phyloP scores from a whole-genome alignment of 2,888 invertebrate species.

The Platerodrilus igneus region DNA sequence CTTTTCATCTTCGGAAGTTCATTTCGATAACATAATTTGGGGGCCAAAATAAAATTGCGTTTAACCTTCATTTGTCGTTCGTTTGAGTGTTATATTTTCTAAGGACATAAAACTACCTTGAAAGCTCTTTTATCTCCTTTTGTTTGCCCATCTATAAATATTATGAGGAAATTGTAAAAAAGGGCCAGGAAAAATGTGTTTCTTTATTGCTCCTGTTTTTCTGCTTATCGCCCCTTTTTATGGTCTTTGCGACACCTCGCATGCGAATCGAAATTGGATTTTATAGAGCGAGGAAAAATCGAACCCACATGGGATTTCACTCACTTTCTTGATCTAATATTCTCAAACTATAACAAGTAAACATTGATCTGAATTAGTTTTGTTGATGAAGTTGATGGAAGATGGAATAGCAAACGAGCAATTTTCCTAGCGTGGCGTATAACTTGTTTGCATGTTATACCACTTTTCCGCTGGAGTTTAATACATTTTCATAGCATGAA shows the following conservation, averaged over 20 bases:
- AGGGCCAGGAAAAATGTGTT: constrained; percentile 10
- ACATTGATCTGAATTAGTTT: too few relatives aligned
- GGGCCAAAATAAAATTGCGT: constrained; percentile 20
- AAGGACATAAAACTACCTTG: constrained; percentile 22
- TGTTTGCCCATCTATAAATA: constrained; percentile 12
- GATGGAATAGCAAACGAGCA: too few relatives aligned
- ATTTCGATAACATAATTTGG: too few relatives aligned
- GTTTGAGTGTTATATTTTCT: constrained; percentile 15
- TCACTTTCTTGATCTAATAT: too few relatives aligned
- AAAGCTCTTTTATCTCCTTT: constrained; percentile 14
- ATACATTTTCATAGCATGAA: too few relatives aligned
- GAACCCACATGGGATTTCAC: too few relatives aligned
- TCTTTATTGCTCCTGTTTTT: constrained; percentile 12
- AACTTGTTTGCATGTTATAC: too few relatives aligned
- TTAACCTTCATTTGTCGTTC: constrained; percentile 13
- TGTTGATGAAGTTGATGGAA: too few relatives aligned
- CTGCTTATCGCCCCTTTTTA: constrained; percentile 12
- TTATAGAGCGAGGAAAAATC: constrained; percentile 8
- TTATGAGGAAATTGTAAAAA: constrained; percentile 13
- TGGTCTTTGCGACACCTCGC: constrained; percentile 11
- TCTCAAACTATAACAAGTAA: too few relatives aligned
- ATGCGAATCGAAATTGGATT: constrained; percentile 12
- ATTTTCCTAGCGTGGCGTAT: too few relatives aligned
- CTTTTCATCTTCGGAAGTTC: too few relatives aligned
- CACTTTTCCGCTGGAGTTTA: too few relatives aligned